A percentile compares a stretch with the other conserved stretches of the same genome.
These are phyloP conservation scores for Sinohyriopsis cumingii DNA, from an alignment of 2,888 invertebrate genomes.

Conservation along the genomic window DNA sequence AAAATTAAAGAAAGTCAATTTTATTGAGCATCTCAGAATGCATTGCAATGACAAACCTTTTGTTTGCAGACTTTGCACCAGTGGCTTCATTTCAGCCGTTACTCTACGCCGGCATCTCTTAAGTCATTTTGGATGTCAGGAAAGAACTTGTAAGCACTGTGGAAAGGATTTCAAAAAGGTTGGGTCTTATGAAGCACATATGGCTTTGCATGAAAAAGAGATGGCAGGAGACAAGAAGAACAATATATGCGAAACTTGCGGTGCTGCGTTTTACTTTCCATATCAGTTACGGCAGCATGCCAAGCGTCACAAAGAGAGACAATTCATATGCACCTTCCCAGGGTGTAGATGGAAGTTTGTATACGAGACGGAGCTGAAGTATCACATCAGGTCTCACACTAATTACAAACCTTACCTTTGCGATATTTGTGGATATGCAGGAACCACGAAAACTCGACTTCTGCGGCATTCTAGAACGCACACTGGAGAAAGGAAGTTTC, in stretches of 20 bases:
- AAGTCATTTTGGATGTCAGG: slow-evolving; percentile 56
- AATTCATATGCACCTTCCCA: slow-evolving; percentile 80
- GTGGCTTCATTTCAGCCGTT: slow-evolving; percentile 52
- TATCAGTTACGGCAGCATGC: slow-evolving; percentile 72
- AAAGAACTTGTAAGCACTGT: slow-evolving; percentile 59
- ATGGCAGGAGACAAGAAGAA: slow-evolving; percentile 80
- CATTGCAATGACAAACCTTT: slow-evolving; percentile 62
- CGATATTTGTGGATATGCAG: slow-evolving; percentile 86
- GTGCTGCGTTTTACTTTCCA: slow-evolving; percentile 82
- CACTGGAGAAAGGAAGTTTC: slow-evolving; percentile 66
- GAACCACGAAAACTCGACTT: slow-evolving; percentile 64
- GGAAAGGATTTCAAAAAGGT: slow-evolving; percentile 57
- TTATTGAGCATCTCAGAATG: slow-evolving; percentile 61
- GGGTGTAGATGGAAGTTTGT: slow-evolving; percentile 90
- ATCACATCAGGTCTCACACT: slow-evolving; percentile 90
- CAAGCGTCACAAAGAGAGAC: slow-evolving; percentile 83
- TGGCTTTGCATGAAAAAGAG: slow-evolving; percentile 48
- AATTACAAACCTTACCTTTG: slow-evolving; percentile 86
- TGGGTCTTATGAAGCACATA: slow-evolving; percentile 49
- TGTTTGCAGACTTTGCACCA: slow-evolving; percentile 58
- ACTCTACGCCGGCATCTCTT: slow-evolving; percentile 61
- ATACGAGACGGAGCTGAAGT: slow-evolving; percentile 86
- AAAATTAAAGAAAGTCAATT: slow-evolving; percentile 48
- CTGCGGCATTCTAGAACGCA: slow-evolving; percentile 67
- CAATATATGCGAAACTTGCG: slow-evolving; percentile 86